Base-by-base conservation (phyloP, 1,140 invertebrate genomes). In the Eubasilissa regina region DNA sequence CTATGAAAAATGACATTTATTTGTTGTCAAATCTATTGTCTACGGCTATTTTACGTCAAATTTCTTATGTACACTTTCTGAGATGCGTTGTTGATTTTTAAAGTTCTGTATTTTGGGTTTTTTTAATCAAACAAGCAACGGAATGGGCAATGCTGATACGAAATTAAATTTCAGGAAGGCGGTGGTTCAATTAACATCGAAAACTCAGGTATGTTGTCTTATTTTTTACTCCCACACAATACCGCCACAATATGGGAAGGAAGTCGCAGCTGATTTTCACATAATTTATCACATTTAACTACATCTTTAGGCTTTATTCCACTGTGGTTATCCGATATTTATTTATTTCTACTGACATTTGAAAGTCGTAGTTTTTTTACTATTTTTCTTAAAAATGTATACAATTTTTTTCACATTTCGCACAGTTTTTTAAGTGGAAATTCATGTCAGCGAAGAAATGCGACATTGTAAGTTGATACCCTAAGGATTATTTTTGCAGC, bases 81-180 rank as follows among this genome's bases (percentile, higher is more conserved):
- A 73, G 56, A 78, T 72, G 68, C 77, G 64, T 73, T 72, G 58
- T 73, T 60, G 77, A 62, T 60, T 78, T 60, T 35, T 12, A 21
- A 47, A 62, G 15, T 43, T 21, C 11, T 12, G 19, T 15, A 56
- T 64, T 66, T 62, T 19, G 75, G 48, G 45, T 45, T 58, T 75
- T 77, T 25, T 56, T 43, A 48, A 53, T 35, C 15, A 68, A 68
- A 68, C 21, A 73, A 43, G 68, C 47, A 12, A 13, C 68, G 72
- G 55, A 56, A 99, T 99, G 98, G 98, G 98, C 84, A 99, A 99
- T 91, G 93, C 96, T 51, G 98, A 99, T 87, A 98, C 97, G 55
- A 99, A 99, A 90, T 90, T 99, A 73, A 98, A 98, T 90, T 99
- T 99, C 91, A 92, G 97, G 79, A 98, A 98, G 90, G 97, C 98